Conservation (phyloP, 2,113 vertebrate genomes). For the Xyrauchen texanus region DNA sequence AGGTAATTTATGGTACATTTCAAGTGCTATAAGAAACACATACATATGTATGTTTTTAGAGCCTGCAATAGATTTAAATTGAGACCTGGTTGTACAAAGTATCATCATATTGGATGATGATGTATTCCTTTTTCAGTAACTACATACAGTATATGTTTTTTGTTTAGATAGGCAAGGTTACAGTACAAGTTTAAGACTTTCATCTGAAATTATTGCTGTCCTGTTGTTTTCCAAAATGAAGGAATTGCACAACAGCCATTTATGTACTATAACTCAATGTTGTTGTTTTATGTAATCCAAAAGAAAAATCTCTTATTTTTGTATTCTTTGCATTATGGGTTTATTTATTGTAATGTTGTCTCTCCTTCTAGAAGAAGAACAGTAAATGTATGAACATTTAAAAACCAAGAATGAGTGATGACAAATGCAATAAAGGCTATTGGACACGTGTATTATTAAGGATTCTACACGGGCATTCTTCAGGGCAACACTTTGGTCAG, state of each 20-base stretch:
- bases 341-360: conserved; percentile 38
- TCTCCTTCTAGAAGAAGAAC: conserved; percentile 26
- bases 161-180: conserved; percentile 54
- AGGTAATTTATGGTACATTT: conserved; percentile 65
- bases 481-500: background rate
- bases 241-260: conserved; percentile 25
- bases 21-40: conserved; percentile 65
- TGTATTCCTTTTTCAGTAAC: conserved; percentile 52
- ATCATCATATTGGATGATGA: conserved; percentile 16
- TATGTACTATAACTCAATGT: conserved; percentile 30
- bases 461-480: background rate
- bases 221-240: conserved; percentile 31
- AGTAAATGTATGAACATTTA: conserved; percentile 22
- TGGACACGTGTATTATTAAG: background rate
- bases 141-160: conserved; percentile 63
- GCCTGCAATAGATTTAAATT: conserved; percentile 24
- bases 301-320: conserved; percentile 68
- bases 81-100: background rate
- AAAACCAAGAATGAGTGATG: conserved; percentile 23
- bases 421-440: background rate
- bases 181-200: conserved; percentile 47
- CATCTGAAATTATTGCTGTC: conserved; percentile 15
- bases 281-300: conserved; percentile 36
- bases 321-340: conserved; percentile 63
- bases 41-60: conserved; percentile 56